A percentile compares a stretch with the other conserved stretches of the same genome.
phyloP scores from a whole-genome alignment of 2,797 vertebrate genomes.

The Graptemys geographica region DNA sequence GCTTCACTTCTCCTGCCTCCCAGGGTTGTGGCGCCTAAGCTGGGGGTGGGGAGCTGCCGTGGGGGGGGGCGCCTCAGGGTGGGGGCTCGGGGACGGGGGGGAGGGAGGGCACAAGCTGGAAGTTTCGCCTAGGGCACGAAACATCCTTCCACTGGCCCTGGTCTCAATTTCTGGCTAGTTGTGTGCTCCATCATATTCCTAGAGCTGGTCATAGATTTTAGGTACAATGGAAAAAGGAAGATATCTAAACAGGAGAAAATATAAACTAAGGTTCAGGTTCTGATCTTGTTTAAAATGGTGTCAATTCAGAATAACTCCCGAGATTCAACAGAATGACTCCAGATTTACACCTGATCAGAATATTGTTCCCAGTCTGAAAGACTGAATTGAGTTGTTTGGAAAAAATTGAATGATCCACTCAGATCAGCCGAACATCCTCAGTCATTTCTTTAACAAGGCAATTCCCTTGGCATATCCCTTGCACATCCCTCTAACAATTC shows the following conservation, averaged over 20 bases:
- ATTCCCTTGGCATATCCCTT: background rate
- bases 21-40: too few relatives aligned
- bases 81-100: too few relatives aligned
- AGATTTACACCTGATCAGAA: background rate
- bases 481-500: background rate
- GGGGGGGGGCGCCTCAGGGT: too few relatives aligned
- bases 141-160: too few relatives aligned
- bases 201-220: fast-evolving
- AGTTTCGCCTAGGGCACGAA: too few relatives aligned
- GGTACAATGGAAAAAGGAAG: background rate
- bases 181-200: background rate
- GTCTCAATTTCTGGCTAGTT: background rate
- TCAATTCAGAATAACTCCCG: background rate
- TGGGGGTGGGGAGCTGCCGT: too few relatives aligned
- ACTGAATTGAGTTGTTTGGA: background rate
- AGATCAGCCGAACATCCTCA: background rate
- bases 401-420: background rate
- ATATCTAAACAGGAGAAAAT: background rate
- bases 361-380: background rate
- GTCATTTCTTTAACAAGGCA: background rate
- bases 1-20: too few relatives aligned
- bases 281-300: constrained; percentile 18
- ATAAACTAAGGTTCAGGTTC: background rate
- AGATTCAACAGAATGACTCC: background rate
- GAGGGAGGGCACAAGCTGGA: too few relatives aligned